phyloP scores from a whole-genome alignment of 2,888 invertebrate species.

The Gymnoscelis rufifasciata region DNA sequence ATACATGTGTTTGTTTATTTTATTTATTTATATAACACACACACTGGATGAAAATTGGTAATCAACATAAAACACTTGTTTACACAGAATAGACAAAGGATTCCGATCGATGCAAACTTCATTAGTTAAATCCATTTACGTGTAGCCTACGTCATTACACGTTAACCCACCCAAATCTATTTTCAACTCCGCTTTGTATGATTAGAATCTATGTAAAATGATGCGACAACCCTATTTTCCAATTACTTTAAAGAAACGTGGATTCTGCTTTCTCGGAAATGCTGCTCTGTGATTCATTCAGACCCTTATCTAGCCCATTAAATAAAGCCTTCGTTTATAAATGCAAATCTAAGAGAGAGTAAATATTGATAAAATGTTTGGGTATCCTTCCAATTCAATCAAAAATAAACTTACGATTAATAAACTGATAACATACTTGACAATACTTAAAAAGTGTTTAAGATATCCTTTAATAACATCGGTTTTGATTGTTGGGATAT shows the following conservation, averaged over 20 bases:
- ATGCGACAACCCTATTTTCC: constrained; percentile 14
- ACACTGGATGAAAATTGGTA: no score
- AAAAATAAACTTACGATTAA: no score
- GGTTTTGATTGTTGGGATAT: no score
- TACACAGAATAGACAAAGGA: neutral
- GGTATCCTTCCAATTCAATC: no score
- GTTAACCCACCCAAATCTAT: neutral
- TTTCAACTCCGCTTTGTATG: neutral
- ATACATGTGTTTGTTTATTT: no score
- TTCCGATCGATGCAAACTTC: neutral
- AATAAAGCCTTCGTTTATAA: constrained; percentile 1
- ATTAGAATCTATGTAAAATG: neutral
- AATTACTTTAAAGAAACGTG: constrained; percentile 9
- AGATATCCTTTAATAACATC: no score
- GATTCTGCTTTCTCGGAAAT: constrained; percentile 7
- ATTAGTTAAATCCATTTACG: neutral
- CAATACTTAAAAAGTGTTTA: no score
- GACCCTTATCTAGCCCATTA: constrained; percentile 9
- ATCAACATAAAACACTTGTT: neutral
- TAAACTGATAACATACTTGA: no score
- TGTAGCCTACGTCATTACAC: neutral
- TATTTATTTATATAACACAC: no score
- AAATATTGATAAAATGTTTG: no score
- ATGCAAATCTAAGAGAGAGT: no score
- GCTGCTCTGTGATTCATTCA: constrained; percentile 4